These are phyloP conservation scores for Bhutanitis thaidina DNA, from an alignment of 2,888 invertebrate species.

Conservation along the genomic window DNA sequence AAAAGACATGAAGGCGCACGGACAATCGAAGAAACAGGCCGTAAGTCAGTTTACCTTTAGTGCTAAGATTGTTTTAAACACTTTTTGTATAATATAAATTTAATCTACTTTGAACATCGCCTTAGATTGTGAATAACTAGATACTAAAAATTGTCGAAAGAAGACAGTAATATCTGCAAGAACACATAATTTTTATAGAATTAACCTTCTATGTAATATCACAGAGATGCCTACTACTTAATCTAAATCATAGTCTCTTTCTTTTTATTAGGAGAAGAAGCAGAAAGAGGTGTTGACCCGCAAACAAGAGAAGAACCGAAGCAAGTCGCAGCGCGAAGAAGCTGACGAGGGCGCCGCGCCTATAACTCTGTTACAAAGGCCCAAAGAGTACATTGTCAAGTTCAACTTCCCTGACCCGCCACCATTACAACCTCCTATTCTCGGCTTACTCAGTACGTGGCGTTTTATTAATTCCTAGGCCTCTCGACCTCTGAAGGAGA, in stretches of 20 bases:
- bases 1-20: constrained; percentile 96
- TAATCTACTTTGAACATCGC: too few relatives aligned
- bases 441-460: constrained; percentile 92
- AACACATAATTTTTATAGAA: too few relatives aligned
- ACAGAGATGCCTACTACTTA: too few relatives aligned
- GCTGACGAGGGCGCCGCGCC: constrained; percentile 81
- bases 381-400: constrained; percentile 98
- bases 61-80: too few relatives aligned
- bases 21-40: constrained; percentile 97
- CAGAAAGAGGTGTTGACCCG: constrained; percentile 94
- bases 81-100: too few relatives aligned
- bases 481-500: too few relatives aligned
- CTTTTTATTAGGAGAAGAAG: constrained; percentile 86
- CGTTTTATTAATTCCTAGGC: too few relatives aligned
- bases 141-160: too few relatives aligned
- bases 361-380: constrained; percentile 89
- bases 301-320: constrained; percentile 94
- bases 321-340: constrained; percentile 88
- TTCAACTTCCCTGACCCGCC: constrained; percentile 98
- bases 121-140: too few relatives aligned
- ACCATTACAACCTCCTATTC: constrained; percentile 96
- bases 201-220: too few relatives aligned
- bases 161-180: too few relatives aligned
- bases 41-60: constrained; percentile 49
- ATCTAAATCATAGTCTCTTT: neutral